Evolutionary conservation across 2,113 vertebrate genomes (phyloP), one percentile per base, ranked within the genome.

Genomic region (Oreochromis aureus): DNA sequence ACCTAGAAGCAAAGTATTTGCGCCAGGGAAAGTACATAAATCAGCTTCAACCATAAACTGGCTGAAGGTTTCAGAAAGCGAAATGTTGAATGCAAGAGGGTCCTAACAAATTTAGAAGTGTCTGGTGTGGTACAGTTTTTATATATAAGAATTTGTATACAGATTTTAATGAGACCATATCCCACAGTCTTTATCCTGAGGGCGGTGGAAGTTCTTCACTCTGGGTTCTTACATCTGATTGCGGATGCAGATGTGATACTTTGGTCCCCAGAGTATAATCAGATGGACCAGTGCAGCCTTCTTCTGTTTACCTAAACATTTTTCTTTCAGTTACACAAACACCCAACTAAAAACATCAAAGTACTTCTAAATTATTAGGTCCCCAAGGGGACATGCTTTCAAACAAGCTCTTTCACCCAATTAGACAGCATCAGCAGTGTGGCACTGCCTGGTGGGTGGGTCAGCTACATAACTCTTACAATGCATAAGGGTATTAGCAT

Each of bases 311-410:
- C 24, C 78, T 54, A 76, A 91, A 44, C 22, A 56, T 79, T 32
- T 41, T 27, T 87, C 46, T 81, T 48, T 8, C 39, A 78, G 46
- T 87, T 63, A 51, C 16, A 63, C 22, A 51, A 84, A 76, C 54
- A 84, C 11, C 32, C 55, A 73, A 46, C 44, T 54, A 46, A 87
- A 85, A 84, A 93, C 92, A 93, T 95, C 92, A 94, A 95, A 95
- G 92, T 7, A 24, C n/a, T 12, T 82, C 24, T n/a, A 80, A 51
- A 84, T 94, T 48, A 90, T 81, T 83, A 36, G 16, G 19, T 83
- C 90, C 51, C 59, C 18, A 46, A 39, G 84, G 81, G 55, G 80
- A 54, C 11, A 3, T 24, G 30, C 7, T 87, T 92, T 92, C 59
- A 93, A 85, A 91, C 2, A 27, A 88, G 71, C 71, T 89, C 84